These are phyloP conservation scores for Melanostoma scalare DNA, from an alignment of 2,888 invertebrate species.

Conservation along the genomic window DNA sequence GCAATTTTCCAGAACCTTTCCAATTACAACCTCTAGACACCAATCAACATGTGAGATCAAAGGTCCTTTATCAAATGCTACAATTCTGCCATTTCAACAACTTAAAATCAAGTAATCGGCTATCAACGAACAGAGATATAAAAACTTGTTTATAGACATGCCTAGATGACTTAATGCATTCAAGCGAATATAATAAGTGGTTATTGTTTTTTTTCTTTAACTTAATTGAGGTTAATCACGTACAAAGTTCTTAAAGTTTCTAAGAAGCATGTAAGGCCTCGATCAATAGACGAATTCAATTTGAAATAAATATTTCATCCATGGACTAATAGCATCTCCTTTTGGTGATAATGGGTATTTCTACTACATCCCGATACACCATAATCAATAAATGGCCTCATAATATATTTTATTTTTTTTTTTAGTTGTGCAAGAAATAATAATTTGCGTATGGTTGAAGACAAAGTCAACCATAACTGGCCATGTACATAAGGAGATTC, in stretches of 20 bases:
- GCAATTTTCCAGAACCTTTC: constrained; percentile 31
- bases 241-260: constrained; percentile 45
- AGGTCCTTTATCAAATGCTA: constrained; percentile 22
- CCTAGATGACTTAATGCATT: constrained; percentile 33
- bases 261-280: constrained; percentile 11
- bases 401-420: constrained; percentile 37
- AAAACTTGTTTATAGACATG: constrained; percentile 35
- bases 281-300: background rate
- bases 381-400: constrained; percentile 27
- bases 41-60: constrained; percentile 25
- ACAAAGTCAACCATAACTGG: constrained; percentile 8
- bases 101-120: background rate
- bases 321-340: background rate
- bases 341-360: constrained; percentile 43
- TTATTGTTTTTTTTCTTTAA: constrained; percentile 6
- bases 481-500: background rate
- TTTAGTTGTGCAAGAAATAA: constrained; percentile 50
- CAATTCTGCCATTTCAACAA: constrained; percentile 15
- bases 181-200: constrained; percentile 51
- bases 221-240: constrained; percentile 54
- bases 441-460: constrained; percentile 27
- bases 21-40: constrained; percentile 35
- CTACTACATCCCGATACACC: background rate
- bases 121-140: too few species aligned
- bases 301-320: constrained; percentile 8